These are phyloP conservation scores for Trichosurus vulpecula DNA, from an alignment of 2,797 vertebrate genomes.

Conservation along the genomic window DNA sequence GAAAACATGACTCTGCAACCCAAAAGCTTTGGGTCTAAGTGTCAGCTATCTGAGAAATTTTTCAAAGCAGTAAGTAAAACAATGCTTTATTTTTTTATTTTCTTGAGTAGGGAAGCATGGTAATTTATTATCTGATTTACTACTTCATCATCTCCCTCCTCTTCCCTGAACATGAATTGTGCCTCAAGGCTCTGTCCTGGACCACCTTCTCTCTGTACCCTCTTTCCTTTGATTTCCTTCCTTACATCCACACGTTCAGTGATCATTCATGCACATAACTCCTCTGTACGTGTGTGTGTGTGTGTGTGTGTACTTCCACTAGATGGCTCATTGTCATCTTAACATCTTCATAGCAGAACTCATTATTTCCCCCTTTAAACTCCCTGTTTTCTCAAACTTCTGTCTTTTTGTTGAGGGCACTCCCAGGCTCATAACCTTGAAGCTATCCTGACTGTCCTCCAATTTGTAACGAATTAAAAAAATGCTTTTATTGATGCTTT, in stretches of 20 bases:
- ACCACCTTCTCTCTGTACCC: background rate
- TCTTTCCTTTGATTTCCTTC: background rate
- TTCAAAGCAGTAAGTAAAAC: conserved; percentile 92
- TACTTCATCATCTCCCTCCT: background rate
- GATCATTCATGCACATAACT: background rate
- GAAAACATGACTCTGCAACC: conserved; percentile 95
- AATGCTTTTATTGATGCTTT: background rate
- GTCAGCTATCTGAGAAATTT: conserved; percentile 95
- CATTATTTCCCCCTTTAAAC: background rate
- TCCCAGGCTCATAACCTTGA: background rate
- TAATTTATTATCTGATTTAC: background rate
- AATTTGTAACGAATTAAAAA: background rate
- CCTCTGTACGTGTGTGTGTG: no score
- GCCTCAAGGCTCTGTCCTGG: background rate
- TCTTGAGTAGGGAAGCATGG: background rate
- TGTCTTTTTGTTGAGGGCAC: background rate
- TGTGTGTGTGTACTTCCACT: background rate
- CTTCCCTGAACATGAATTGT: background rate
- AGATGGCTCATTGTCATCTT: background rate
- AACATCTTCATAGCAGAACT: background rate
- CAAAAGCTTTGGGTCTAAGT: conserved; percentile 94
- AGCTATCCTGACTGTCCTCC: background rate
- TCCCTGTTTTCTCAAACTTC: background rate
- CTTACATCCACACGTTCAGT: background rate
- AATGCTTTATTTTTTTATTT: conserved; percentile 28